Base-by-base conservation (phyloP, 2,888 invertebrate genomes). In the Holacanthella duospinosa region DNA sequence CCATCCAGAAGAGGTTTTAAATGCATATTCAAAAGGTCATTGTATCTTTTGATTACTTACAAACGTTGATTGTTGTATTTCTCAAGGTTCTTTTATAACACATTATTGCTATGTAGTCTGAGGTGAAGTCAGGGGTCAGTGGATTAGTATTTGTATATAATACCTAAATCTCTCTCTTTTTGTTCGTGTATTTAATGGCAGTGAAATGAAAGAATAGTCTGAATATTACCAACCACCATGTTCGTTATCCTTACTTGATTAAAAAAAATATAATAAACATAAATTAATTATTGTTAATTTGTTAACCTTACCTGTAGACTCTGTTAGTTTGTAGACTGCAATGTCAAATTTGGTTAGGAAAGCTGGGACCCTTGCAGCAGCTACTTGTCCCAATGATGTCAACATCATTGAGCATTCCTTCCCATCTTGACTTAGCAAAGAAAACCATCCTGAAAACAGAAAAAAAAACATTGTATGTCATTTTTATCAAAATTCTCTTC, bases 341-440 rank as follows among this genome's bases (percentile, higher is more conserved):
- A 85, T 80, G 57, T 84, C 83, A 61, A 84, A 79, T 54, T 84
- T 82, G 3, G 84, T 83, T 63, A 85, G 81, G 74, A 85, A 84
- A 71, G 84, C 84, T 75, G 83, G 83, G 65, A 87, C 86, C 67
- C 86, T 81, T 73, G 86, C 85, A 55, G 85, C 80, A 43, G 75
- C 75, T 43, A 76, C 75, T 67, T 76, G 75, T 59, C 74, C 75
- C 60, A 76, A 74, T 19, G 74, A 68, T 25, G 69, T 68, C 64
- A 69, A 55, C 62, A 66, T 68, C 70, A 68, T 72, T 56, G 66
- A 67, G 61, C 68, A 71, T 62, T 67, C 71, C 62, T 66, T 73
- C 57, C 69, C 68, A 59, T 69, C 69, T 62, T 65, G 65, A 62
- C 63, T 69, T 63, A 68, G 60, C 26, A 71, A 64, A 21, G 68